A percentile compares a stretch with the other conserved stretches of the same genome.
Conservation (phyloP, 2,113 vertebrate species). For the Onychorhynchus coronatus region DNA sequence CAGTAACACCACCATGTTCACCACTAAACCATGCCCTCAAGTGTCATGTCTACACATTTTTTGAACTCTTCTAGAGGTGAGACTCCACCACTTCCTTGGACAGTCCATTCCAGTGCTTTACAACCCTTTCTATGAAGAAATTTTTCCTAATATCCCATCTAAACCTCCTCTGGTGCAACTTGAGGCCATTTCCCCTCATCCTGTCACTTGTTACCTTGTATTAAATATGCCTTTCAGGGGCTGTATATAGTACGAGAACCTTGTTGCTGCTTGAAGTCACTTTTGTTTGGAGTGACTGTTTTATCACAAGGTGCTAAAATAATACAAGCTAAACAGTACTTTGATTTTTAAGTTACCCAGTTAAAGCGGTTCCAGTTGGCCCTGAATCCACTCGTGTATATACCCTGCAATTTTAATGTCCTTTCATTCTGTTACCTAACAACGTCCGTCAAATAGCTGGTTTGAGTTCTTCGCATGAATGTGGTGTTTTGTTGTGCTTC, state of each 20-base stretch:
- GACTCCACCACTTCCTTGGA: neutral
- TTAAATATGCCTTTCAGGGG: neutral
- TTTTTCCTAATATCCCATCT: neutral
- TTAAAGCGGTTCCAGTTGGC: neutral
- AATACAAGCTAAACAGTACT: neutral
- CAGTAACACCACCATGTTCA: neutral
- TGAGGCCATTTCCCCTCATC: neutral
- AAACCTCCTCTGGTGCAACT: neutral
- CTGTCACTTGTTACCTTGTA: neutral
- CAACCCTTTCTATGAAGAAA: neutral
- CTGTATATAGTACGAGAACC: rapidly evolving
- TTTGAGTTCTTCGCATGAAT: neutral
- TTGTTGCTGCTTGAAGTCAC: neutral
- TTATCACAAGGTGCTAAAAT: neutral
- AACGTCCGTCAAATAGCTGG: neutral
- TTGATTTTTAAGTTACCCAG: neutral
- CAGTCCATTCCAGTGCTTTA: neutral
- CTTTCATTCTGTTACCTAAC: neutral
- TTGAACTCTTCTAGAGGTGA: neutral
- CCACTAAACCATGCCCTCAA: neutral
- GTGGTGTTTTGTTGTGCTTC: neutral
- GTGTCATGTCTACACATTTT: neutral
- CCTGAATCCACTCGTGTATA: neutral
- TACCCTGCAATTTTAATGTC: neutral
- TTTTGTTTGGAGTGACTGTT: neutral